phyloP scores from a whole-genome alignment of 53 echinoderm and acorn worm genomes.

The Patiria pectinifera region DNA sequence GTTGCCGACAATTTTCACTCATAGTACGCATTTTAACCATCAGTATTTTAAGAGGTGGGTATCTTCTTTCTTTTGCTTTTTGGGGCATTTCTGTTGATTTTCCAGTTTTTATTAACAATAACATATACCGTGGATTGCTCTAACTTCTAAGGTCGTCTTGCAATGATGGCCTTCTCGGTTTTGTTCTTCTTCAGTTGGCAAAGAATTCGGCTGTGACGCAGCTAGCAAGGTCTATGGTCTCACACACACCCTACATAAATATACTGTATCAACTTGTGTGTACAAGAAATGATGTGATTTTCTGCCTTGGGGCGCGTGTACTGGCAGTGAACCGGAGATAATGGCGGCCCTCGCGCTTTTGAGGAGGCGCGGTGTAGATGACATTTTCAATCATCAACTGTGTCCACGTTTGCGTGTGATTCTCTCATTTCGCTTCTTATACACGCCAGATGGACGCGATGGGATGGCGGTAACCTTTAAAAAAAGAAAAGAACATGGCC shows the following conservation, averaged over 20 bases:
- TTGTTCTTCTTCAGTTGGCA: not conserved
- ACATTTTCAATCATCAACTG: conserved; percentile 53
- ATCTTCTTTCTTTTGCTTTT: too few relatives aligned
- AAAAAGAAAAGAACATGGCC: not conserved
- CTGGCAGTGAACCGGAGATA: conserved; percentile 42
- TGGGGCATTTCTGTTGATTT: too few relatives aligned
- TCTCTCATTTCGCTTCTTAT: not conserved
- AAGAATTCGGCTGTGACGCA: not conserved
- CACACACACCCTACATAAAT: not conserved
- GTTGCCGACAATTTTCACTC: too few relatives aligned
- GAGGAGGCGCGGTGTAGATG: conserved; percentile 35
- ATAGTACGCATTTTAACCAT: too few relatives aligned
- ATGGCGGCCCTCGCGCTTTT: not conserved
- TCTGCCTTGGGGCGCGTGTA: conserved; percentile 18
- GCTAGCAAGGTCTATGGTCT: not conserved
- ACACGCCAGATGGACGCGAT: conserved; percentile 4
- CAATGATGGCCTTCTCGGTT: too few relatives aligned
- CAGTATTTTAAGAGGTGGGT: too few relatives aligned
- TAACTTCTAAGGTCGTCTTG: too few relatives aligned
- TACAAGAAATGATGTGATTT: not conserved
- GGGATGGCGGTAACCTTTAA: not conserved
- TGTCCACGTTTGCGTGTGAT: conserved; percentile 2
- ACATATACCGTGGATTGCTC: too few relatives aligned
- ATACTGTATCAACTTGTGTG: not conserved
- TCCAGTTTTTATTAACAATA: too few relatives aligned